phyloP scores from a whole-genome alignment of 92 coral and sea anemone genomes.

The Umimayanthus chanpuru region DNA sequence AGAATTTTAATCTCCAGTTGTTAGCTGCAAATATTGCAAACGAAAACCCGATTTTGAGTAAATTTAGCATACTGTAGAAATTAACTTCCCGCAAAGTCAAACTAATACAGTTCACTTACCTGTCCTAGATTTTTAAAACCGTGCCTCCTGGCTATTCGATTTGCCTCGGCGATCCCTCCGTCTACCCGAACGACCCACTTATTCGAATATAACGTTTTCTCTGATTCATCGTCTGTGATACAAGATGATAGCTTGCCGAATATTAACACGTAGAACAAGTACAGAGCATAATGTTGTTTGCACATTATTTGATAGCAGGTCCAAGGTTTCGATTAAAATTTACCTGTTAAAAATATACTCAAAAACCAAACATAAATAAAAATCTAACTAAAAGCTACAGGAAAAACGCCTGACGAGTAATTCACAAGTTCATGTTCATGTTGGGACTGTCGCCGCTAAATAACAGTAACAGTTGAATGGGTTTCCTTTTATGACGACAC shows the following conservation, averaged over 20 bases:
- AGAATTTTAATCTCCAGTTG: not conserved
- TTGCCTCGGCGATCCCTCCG: conserved; percentile 79
- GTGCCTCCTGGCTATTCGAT: conserved; percentile 76
- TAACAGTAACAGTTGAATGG: conserved; percentile 25
- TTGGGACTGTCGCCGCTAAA: not conserved
- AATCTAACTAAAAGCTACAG: conserved; percentile 30
- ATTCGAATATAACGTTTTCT: conserved; percentile 73
- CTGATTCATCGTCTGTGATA: conserved; percentile 4
- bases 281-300: conserved; percentile 21
- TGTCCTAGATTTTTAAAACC: conserved; percentile 83
- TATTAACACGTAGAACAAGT: conserved; percentile 17
- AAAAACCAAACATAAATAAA: conserved; percentile 31
- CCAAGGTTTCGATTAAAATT: not conserved
- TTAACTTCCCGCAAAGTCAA: not conserved
- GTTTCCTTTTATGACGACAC: conserved; percentile 37
- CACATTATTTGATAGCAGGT: conserved; percentile 27
- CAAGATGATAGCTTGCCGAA: conserved; percentile 18
- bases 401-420: not conserved
- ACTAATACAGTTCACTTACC: conserved; percentile 59
- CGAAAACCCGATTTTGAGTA: not conserved
- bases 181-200: conserved; percentile 93
- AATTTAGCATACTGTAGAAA: not conserved
- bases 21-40: not conserved
- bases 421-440: conserved; percentile 31
- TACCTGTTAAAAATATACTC: not conserved